Evolutionary conservation across 2,113 vertebrate genomes (phyloP).

Genomic region (Sorex araneus): DNA sequence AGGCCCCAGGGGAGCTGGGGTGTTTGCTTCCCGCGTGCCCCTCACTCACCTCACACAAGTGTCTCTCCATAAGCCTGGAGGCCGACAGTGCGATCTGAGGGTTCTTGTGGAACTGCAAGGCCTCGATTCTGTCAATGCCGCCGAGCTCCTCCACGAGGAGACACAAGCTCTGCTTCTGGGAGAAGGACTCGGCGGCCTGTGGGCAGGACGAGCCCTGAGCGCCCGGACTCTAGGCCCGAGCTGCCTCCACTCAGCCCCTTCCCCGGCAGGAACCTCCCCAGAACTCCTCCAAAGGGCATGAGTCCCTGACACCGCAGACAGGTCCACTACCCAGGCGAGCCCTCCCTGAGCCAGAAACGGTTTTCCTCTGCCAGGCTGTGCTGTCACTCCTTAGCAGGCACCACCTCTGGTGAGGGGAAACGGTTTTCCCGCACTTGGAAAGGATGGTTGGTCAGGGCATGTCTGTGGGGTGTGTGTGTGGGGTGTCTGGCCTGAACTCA

Average conservation of each 20-base stretch:
- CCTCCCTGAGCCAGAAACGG: neutral
- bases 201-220: neutral
- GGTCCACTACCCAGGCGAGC: neutral
- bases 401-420: neutral
- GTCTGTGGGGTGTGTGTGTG: too few species aligned
- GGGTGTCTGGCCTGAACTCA: too few species aligned
- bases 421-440: neutral
- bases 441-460: neutral
- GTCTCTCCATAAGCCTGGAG: conserved; percentile 91
- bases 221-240: neutral
- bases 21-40: too few species aligned
- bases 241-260: too few species aligned
- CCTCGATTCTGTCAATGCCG: conserved; percentile 93
- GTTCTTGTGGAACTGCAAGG: conserved; percentile 94
- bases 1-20: too few species aligned
- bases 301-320: too few species aligned
- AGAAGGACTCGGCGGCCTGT: conserved; percentile 92
- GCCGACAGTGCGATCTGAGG: conserved; percentile 90
- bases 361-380: neutral
- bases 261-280: too few species aligned
- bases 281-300: neutral
- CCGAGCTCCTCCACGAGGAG: conserved; percentile 92
- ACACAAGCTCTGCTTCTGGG: conserved; percentile 90
- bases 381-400: neutral
- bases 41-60: conserved; percentile 92